Conservation (phyloP, 2,888 invertebrate genomes). For the Resseliella maxima region DNA sequence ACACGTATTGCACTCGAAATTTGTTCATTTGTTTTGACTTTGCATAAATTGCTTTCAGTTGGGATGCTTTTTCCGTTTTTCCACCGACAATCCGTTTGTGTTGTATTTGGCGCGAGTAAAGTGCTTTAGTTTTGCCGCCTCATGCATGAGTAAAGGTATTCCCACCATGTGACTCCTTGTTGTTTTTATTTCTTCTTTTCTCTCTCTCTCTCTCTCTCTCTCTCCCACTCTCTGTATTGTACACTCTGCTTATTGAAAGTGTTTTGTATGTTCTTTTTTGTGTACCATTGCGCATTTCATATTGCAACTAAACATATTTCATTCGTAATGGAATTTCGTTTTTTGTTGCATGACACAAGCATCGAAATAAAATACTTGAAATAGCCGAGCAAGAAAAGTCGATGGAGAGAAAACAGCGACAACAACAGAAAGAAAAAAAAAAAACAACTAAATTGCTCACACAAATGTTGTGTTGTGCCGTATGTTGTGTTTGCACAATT, state of each 20-base stretch:
- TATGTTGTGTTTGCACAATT: conserved; percentile 54
- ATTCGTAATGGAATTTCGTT: conserved; percentile 46
- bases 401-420: not conserved
- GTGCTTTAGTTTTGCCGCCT: conserved; percentile 5
- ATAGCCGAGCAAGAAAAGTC: conserved; percentile 4
- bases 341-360: conserved; percentile 9
- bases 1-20: not conserved
- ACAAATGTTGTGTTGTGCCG: conserved; percentile 47
- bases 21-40: conserved; percentile 35
- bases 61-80: conserved; percentile 4
- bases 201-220: not conserved
- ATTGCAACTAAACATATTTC: conserved; percentile 53
- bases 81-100: not conserved
- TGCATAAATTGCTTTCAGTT: conserved; percentile 28
- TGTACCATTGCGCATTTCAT: conserved; percentile 14
- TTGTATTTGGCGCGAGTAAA: not conserved
- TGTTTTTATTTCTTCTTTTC: not conserved
- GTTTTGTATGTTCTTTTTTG: not conserved
- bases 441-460: conserved; percentile 45
- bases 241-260: conserved; percentile 20
- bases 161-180: conserved; percentile 7
- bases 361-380: not conserved
- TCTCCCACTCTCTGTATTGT: not conserved
- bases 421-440: not conserved
- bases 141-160: conserved; percentile 31